These are phyloP conservation scores for Eolophus roseicapilla DNA, from an alignment of 2,113 vertebrate species.

Conservation along the genomic window DNA sequence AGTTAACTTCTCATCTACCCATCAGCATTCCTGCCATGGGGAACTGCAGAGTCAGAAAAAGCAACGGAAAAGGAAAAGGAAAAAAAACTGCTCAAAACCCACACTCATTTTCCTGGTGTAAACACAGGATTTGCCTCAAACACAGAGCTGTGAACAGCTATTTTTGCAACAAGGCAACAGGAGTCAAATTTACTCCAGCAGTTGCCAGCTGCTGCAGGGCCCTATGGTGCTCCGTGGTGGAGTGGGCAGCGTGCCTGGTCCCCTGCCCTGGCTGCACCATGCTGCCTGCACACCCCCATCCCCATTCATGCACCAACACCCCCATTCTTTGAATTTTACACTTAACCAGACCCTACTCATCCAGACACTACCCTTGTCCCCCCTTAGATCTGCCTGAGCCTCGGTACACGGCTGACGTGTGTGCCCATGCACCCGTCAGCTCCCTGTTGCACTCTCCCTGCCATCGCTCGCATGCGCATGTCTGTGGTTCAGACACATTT, in stretches of 20 bases:
- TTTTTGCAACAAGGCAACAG: background rate
- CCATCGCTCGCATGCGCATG: fast-evolving
- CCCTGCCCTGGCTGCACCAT: background rate
- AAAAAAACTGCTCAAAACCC: background rate
- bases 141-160: background rate
- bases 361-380: fast-evolving
- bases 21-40: background rate
- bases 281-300: background rate
- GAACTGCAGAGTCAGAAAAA: background rate
- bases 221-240: fast-evolving
- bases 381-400: background rate
- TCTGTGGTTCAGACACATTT: background rate
- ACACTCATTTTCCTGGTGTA: background rate
- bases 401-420: fast-evolving
- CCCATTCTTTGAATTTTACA: background rate
- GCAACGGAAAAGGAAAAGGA: fast-evolving
- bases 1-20: background rate
- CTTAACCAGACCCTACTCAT: background rate
- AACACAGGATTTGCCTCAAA: background rate
- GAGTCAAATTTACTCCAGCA: background rate
- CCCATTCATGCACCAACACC: fast-evolving
- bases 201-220: background rate
- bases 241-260: fast-evolving
- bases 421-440: background rate
- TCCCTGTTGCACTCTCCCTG: background rate